Evolutionary conservation across 2,113 vertebrate species (phyloP), one percentile per base, ranked within the genome.

Genomic region (Cariama cristata): DNA sequence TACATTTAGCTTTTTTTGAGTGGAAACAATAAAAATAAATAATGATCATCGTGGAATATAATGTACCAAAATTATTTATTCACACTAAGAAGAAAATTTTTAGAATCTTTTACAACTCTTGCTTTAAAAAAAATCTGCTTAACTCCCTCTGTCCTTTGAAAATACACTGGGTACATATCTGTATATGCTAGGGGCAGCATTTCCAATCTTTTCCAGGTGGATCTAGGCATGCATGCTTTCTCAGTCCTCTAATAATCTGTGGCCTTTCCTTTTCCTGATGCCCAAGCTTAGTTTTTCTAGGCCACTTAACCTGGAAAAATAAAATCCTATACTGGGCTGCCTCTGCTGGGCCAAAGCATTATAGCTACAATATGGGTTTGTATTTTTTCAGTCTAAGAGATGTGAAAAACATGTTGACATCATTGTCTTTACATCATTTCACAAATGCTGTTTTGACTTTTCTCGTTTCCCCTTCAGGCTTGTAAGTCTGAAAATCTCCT

Each of bases 331-430:
- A 69, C 12, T 62, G 18, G 11, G 7, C 17, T 79, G 28, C 22
- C n/a, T 89, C 59, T 88, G 8, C 32, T 66, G 50, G 55, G 55
- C 32, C 50, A 88, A 93, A 93, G 5, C 8, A 55, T 55, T 83
- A 66, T 50, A 74, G 20, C 33, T 59, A 44, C 38, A 35, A 64
- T 58, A 69, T 2, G 55, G 17, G 66, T 75, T 53, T 92, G 53
- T 32, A 45, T 60, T 89, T 90, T 96, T 95, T 72, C 80, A 79
- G 50, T 79, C 40, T 93, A 86, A 94, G 93, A 91, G 38, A 93
- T 20, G 62, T 81, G 84, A 67, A 95, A 95, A 94, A 82, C 15
- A 10, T 56, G 30, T 91, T 91, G 93, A 79, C 38, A 77, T 83
- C 86, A 76, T 33, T 90, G 66, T 75, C 71, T 90, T 96, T 88